Evolutionary conservation across 2,797 vertebrate genomes (phyloP).

Genomic region (Kryptolebias ocellatus): DNA sequence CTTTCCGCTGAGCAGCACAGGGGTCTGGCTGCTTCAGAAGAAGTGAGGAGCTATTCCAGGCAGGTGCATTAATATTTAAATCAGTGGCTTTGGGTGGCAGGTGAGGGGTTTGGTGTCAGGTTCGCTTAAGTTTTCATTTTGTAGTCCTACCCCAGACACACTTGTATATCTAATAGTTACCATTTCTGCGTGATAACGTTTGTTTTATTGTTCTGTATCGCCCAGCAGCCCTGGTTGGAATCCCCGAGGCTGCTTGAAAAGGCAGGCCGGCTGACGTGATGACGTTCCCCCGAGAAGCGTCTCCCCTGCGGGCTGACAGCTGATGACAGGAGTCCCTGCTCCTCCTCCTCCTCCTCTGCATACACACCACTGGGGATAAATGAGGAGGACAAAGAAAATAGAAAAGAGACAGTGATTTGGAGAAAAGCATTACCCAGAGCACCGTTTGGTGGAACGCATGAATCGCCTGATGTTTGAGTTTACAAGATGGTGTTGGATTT

Average conservation of each 20-base stretch:
- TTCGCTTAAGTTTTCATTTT: neutral
- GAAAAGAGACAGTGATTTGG: slow-evolving; percentile 56
- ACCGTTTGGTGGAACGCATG: slow-evolving; percentile 22
- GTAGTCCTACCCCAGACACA: neutral
- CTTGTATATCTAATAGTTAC: neutral
- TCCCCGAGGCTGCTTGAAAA: slow-evolving; percentile 66
- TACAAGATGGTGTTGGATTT: slow-evolving; percentile 27
- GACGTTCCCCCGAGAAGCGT: slow-evolving; percentile 72
- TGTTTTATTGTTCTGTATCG: slow-evolving; percentile 16
- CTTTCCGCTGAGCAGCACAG: slow-evolving; percentile 48
- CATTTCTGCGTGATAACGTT: slow-evolving; percentile 5
- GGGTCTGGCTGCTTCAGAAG: slow-evolving; percentile 11
- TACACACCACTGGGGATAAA: slow-evolving; percentile 39
- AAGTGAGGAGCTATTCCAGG: slow-evolving; percentile 52
- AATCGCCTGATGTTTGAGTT: slow-evolving; percentile 27
- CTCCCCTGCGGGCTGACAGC: slow-evolving; percentile 71
- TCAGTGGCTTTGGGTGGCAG: slow-evolving; percentile 26
- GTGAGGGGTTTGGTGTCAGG: slow-evolving; percentile 15
- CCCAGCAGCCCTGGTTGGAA: slow-evolving; percentile 72
- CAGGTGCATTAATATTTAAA: slow-evolving; percentile 61
- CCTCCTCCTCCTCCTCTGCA: slow-evolving; percentile 46
- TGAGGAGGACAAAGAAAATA: slow-evolving; percentile 48
- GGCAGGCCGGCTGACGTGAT: slow-evolving; percentile 68
- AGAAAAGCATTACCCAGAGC: slow-evolving; percentile 29
- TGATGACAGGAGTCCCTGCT: slow-evolving; percentile 78